phyloP scores from a whole-genome alignment of 2,888 invertebrate genomes.

The Callosobruchus maculatus region DNA sequence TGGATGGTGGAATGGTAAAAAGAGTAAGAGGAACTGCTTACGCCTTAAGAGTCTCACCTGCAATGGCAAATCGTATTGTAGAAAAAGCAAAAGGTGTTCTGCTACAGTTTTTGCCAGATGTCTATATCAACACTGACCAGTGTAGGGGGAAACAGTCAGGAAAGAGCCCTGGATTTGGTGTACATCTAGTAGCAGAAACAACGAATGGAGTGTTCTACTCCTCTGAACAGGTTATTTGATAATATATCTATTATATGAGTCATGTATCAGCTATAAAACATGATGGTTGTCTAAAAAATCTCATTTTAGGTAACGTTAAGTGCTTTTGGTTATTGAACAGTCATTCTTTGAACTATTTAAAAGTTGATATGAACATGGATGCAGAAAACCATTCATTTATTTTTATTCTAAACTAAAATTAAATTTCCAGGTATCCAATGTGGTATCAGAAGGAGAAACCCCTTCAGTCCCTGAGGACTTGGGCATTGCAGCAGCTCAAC shows the following conservation, averaged over 20 bases:
- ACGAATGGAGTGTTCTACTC: constrained; percentile 75
- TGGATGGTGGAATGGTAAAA: constrained; percentile 88
- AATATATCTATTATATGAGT: constrained; percentile 1
- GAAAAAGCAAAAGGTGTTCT: constrained; percentile 89
- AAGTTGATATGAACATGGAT: too few relatives aligned
- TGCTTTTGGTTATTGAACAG: too few relatives aligned
- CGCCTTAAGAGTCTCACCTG: constrained; percentile 88
- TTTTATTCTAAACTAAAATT: too few relatives aligned
- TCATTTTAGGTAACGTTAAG: too few relatives aligned
- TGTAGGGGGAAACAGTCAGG: constrained; percentile 84
- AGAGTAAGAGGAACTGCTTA: constrained; percentile 89
- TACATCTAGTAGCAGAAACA: constrained; percentile 88
- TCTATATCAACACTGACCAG: constrained; percentile 93
- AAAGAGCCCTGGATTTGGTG: constrained; percentile 87
- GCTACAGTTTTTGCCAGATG: constrained; percentile 88
- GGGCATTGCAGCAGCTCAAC: constrained; percentile 76
- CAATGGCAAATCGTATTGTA: constrained; percentile 88
- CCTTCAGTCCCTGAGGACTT: constrained; percentile 87
- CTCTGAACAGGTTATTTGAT: constrained; percentile 56
- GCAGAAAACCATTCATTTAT: too few relatives aligned
- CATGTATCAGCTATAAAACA: too few relatives aligned
- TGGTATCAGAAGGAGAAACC: constrained; percentile 50
- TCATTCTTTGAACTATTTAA: too few relatives aligned
- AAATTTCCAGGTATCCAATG: constrained; percentile 43
- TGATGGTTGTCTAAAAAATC: too few relatives aligned